Evolutionary conservation across 1,140 invertebrate genomes (phyloP).

Genomic region (Zaprionus tsacasi): DNA sequence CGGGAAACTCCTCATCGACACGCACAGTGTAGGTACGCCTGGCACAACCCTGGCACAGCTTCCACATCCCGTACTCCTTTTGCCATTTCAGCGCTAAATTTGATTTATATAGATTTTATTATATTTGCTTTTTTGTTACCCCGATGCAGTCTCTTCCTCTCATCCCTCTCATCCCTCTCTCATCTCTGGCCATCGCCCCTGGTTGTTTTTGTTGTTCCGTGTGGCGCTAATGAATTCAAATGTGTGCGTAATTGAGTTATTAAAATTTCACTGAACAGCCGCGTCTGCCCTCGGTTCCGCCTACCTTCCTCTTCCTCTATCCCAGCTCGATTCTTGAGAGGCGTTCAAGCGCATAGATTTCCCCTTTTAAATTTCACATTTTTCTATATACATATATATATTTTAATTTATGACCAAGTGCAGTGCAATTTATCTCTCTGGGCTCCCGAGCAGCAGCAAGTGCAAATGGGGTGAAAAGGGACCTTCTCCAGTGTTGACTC

Average conservation of each 20-base stretch:
- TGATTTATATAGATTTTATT: conserved; percentile 82
- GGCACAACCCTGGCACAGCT: not conserved
- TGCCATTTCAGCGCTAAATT: conserved; percentile 77
- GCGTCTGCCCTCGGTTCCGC: conserved; percentile 19
- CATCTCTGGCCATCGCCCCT: too few species aligned
- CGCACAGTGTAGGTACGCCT: too few species aligned
- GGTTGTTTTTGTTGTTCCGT: conserved; percentile 50
- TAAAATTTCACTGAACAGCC: conserved; percentile 73
- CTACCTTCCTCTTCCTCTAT: not conserved
- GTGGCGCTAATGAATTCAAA: conserved; percentile 80
- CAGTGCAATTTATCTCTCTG: conserved; percentile 51
- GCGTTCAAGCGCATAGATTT: conserved; percentile 62
- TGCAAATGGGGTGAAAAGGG: conserved; percentile 24
- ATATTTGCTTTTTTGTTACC: conserved; percentile 62
- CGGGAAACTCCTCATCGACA: conserved; percentile 38
- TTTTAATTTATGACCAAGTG: conserved; percentile 66
- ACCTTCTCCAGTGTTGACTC: not conserved
- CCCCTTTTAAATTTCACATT: conserved; percentile 14
- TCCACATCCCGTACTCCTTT: conserved; percentile 50
- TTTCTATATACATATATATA: conserved; percentile 10
- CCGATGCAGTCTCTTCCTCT: conserved; percentile 18
- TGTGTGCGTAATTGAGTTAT: conserved; percentile 83
- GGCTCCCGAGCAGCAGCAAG: not conserved
- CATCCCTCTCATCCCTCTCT: too few species aligned
- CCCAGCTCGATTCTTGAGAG: conserved; percentile 58